Evolutionary conservation across 2,113 vertebrate species (phyloP).

Genomic region (Phalacrocorax aristotelis): DNA sequence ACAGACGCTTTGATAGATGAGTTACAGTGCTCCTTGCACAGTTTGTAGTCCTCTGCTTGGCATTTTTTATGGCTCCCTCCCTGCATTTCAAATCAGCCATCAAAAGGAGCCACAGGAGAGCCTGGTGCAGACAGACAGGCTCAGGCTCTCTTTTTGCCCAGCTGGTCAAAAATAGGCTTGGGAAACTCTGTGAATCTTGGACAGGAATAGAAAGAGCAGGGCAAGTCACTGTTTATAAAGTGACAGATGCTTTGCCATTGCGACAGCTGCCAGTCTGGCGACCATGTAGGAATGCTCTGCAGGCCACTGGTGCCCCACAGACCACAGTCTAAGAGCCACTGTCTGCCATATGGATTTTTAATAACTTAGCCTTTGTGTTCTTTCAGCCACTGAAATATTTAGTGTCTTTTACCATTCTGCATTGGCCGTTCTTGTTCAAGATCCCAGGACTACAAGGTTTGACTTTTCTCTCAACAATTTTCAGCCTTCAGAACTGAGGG

Average conservation of each 20-base stretch:
- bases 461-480: background rate
- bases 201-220: background rate
- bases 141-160: background rate
- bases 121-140: background rate
- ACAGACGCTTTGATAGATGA: background rate
- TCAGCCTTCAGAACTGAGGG: background rate
- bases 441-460: background rate
- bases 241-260: background rate
- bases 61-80: background rate
- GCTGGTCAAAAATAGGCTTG: background rate
- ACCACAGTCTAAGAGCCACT: background rate
- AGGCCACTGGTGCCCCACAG: background rate
- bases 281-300: background rate
- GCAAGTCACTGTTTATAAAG: background rate
- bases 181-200: background rate
- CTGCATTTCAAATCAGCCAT: background rate
- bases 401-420: conserved; percentile 25
- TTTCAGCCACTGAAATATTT: conserved; percentile 43
- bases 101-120: background rate
- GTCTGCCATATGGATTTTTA: conserved; percentile 6
- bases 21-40: background rate
- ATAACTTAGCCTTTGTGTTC: background rate
- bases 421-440: conserved; percentile 8
- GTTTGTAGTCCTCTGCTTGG: background rate
- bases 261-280: background rate